Evolutionary conservation across 2,113 vertebrate genomes (phyloP), one percentile per base, ranked within the genome.

Genomic region (Strigops habroptila): DNA sequence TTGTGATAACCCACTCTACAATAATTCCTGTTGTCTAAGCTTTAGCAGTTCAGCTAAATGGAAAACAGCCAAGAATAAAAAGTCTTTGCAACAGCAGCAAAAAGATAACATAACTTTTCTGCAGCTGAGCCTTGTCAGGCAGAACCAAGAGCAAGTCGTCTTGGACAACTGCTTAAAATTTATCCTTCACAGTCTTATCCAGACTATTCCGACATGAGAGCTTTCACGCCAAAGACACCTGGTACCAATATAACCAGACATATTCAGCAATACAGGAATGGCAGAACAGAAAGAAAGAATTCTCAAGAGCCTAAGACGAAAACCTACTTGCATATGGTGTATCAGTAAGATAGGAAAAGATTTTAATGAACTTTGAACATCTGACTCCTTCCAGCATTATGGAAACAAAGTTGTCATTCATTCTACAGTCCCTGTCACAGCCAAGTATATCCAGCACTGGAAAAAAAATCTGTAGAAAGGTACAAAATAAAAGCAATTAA

Each of bases 401-500:
- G 93, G 95, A 97, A 96, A 92, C 30, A 81, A 95, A 94, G 39
- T 6, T 94, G 46, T 93, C 79, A 83, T 96, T 93, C 79, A 87
- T 82, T 88, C 55, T 95, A 15, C 22, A 93, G 68, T 62, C 30
- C 33, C 68, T 86, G 52, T 83, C 76, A 81, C 57, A 93, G 79
- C 49, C 78, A 96, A 95, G 52, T 63, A 68, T 75, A 93, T 86
- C 49, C 92, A 86, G 64, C 55, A 68, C 31, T 81, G 86, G 60
- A 83, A 96, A 96, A 96, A 95, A 91, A 78, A 28, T 71, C 43
- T 67, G 30, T 52, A 83, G 73, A 94, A 88, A 84, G 19, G 62
- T 93, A 78, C 69, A 76, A 95, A 96, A 86, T 84, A 17, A 94
- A 94, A 94, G 65, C 69, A 95, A 91, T 77, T 90, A 52, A 43